phyloP scores from a whole-genome alignment of 2,113 vertebrate genomes.

The Ibidorhyncha struthersii region DNA sequence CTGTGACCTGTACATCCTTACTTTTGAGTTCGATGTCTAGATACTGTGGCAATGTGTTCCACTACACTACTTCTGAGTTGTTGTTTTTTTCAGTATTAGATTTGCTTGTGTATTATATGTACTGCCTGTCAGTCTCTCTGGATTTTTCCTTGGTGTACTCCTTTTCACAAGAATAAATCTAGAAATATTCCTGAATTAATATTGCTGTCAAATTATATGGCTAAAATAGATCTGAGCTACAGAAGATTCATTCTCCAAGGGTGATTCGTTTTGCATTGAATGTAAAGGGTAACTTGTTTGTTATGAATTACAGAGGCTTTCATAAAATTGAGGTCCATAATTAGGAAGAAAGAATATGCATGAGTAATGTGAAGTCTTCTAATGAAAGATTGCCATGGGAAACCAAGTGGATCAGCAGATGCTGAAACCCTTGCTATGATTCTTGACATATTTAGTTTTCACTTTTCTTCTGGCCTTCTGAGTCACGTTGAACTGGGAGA shows the following conservation, averaged over 20 bases:
- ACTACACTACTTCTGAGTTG: neutral
- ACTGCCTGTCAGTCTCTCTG: neutral
- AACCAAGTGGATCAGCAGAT: constrained; percentile 17
- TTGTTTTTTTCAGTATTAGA: neutral
- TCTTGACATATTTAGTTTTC: neutral
- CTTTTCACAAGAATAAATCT: neutral
- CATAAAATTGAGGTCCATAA: neutral
- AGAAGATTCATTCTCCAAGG: neutral
- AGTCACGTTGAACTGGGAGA: neutral
- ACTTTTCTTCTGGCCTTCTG: neutral
- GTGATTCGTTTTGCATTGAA: neutral
- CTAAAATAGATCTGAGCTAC: neutral
- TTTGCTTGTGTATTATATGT: neutral
- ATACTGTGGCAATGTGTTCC: neutral
- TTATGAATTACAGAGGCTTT: neutral
- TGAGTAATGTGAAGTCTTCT: neutral
- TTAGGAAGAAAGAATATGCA: neutral
- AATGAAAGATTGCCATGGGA: constrained; percentile 35
- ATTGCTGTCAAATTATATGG: neutral
- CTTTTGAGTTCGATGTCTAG: neutral
- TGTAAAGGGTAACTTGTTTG: neutral
- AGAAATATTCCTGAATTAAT: neutral
- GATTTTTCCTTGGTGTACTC: neutral
- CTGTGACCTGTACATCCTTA: neutral
- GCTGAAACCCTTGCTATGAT: neutral